These are phyloP conservation scores for Thunnus maccoyii DNA, from an alignment of 2,113 vertebrate species.

Conservation along the genomic window DNA sequence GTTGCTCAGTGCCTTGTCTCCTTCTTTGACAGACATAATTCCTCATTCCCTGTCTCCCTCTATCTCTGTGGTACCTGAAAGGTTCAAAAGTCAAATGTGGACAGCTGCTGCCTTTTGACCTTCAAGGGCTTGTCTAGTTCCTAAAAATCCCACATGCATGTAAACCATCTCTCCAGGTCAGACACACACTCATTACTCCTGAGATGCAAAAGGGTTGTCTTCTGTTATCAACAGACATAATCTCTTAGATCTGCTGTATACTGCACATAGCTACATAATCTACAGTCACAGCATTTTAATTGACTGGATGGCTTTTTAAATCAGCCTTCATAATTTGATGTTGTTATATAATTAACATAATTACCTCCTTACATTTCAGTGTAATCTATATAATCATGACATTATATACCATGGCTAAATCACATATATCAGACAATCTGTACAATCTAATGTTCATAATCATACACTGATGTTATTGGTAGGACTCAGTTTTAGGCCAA, in stretches of 20 bases:
- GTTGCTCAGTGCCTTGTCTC: neutral
- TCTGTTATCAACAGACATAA: neutral
- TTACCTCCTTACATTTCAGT: neutral
- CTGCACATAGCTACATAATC: neutral
- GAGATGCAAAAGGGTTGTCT: neutral
- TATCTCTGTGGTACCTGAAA: neutral
- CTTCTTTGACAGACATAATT: slow-evolving; percentile 20
- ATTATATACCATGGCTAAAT: slow-evolving; percentile 17
- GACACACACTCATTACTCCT: slow-evolving; percentile 17
- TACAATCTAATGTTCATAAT: slow-evolving; percentile 5
- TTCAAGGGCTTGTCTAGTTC: slow-evolving; percentile 29
- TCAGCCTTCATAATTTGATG: neutral
- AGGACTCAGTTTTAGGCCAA: neutral
- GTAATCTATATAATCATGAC: slow-evolving; percentile 10
- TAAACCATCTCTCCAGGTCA: slow-evolving; percentile 21
- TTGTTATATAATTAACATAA: slow-evolving; percentile 6
- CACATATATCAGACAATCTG: neutral
- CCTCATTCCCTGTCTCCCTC: slow-evolving; percentile 6
- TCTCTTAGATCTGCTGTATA: neutral
- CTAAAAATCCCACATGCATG: slow-evolving; percentile 36
- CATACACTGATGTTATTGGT: neutral
- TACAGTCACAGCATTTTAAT: neutral
- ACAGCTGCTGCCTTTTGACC: slow-evolving; percentile 61
- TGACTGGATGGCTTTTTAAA: neutral
- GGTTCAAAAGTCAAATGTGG: slow-evolving; percentile 45